Evolutionary conservation across 2,113 vertebrate genomes (phyloP).

Genomic region (Aptenodytes patagonicus): DNA sequence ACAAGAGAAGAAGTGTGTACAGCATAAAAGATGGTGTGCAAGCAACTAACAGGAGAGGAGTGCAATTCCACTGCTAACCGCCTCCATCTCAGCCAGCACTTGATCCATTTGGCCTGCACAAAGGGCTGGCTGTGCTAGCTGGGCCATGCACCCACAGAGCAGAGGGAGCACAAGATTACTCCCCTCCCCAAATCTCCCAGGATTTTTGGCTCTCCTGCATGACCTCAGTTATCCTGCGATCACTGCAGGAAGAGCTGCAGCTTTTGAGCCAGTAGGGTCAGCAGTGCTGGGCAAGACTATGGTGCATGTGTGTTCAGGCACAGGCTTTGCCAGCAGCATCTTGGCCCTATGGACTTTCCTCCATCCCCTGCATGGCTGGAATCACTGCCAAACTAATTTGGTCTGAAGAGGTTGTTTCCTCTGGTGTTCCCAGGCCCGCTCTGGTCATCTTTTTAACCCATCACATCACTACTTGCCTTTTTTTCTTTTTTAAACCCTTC

Average conservation of each 20-base stretch:
- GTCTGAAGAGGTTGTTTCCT: background rate
- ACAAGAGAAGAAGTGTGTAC: background rate
- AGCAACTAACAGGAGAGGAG: background rate
- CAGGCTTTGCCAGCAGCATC: background rate
- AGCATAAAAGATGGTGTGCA: background rate
- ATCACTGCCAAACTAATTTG: background rate
- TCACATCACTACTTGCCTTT: background rate
- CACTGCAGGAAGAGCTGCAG: background rate
- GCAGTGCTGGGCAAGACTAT: background rate
- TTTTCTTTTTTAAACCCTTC: background rate
- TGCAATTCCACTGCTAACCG: background rate
- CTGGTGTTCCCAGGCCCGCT: rapidly evolving
- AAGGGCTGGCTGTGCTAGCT: background rate
- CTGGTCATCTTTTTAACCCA: background rate
- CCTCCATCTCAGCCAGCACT: background rate
- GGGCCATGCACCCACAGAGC: background rate
- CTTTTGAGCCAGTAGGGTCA: rapidly evolving
- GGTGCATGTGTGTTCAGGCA: background rate
- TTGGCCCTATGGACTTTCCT: background rate
- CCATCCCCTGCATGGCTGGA: background rate
- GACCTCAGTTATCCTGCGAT: background rate
- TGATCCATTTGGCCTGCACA: rapidly evolving
- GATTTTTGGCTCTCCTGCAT: background rate
- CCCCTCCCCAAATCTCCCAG: background rate
- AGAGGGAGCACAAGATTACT: background rate